These are phyloP conservation scores for Disparrhopalites patrizii DNA, from an alignment of 2,888 invertebrate genomes.

Conservation along the genomic window DNA sequence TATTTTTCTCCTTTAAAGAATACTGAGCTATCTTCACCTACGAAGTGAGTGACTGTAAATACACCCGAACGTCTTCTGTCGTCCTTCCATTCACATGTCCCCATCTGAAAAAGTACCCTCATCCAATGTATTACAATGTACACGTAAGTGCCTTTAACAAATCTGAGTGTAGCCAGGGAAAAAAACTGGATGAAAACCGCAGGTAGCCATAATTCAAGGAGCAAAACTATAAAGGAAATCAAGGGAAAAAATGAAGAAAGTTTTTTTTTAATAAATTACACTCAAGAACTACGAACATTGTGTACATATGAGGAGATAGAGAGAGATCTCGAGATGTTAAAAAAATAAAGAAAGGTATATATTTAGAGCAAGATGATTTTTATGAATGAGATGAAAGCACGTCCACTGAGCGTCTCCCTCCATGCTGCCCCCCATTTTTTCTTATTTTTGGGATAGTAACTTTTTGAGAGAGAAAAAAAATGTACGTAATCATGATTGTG, in stretches of 20 bases:
- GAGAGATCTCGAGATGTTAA: slow-evolving; percentile 1
- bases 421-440: background rate
- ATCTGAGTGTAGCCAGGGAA: too few species aligned
- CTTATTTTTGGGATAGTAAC: background rate
- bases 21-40: too few species aligned
- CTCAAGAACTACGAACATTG: too few species aligned
- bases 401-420: slow-evolving; percentile 14
- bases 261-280: too few species aligned
- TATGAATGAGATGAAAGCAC: slow-evolving; percentile 24
- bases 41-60: too few species aligned
- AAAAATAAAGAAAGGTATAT: background rate
- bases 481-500: background rate
- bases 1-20: too few species aligned
- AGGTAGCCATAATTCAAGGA: slow-evolving; percentile 14
- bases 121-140: too few species aligned
- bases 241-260: background rate
- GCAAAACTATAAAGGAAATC: background rate
- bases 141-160: too few species aligned
- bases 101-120: too few species aligned
- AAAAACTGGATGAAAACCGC: slow-evolving; percentile 21
- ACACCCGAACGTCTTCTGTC: too few species aligned
- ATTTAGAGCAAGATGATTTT: background rate
- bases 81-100: too few species aligned
- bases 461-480: background rate
- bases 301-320: background rate